Percentiles rank a stretch among this genome's conserved stretches.
Evolutionary conservation across 2,888 invertebrate genomes (phyloP).

Genomic region (Orchesella flavescens): DNA sequence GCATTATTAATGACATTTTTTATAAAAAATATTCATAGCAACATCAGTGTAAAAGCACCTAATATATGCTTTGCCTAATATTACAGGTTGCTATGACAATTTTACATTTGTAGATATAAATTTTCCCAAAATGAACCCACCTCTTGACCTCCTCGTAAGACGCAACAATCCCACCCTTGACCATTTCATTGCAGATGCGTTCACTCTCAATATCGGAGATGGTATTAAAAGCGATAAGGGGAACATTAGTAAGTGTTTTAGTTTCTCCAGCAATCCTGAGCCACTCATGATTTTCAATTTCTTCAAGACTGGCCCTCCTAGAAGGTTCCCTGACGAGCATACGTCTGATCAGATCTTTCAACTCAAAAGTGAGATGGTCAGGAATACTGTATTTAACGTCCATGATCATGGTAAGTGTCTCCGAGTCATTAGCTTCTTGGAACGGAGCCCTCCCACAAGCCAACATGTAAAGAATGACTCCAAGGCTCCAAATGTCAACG

Average conservation of each 20-base stretch:
- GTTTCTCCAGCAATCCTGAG: constrained; percentile 68
- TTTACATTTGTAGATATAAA: too few relatives aligned
- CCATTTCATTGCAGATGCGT: constrained; percentile 95
- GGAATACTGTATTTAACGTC: constrained; percentile 98
- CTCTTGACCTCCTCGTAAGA: constrained; percentile 84
- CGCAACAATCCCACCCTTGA: constrained; percentile 93
- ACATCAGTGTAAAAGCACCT: not conserved
- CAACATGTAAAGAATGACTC: constrained; percentile 98
- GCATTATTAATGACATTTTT: constrained; percentile 13
- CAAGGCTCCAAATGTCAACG: constrained; percentile 98
- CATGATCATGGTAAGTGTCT: constrained; percentile 99
- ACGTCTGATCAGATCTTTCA: constrained; percentile 88
- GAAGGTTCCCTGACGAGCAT: constrained; percentile 97
- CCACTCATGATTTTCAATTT: constrained; percentile 93
- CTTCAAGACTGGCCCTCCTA: constrained; percentile 88
- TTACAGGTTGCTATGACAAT: too few relatives aligned
- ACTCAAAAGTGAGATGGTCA: constrained; percentile 87
- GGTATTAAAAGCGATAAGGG: constrained; percentile 90
- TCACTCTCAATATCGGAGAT: constrained; percentile 93
- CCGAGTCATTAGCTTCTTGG: constrained; percentile 99
- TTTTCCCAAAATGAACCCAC: too few relatives aligned
- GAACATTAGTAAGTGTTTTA: constrained; percentile 74
- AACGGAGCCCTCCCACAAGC: constrained; percentile 98
- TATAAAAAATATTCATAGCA: not conserved
- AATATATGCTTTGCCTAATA: too few relatives aligned